phyloP scores from a whole-genome alignment of 1,140 invertebrate species.

The Oryctes rhinoceros region DNA sequence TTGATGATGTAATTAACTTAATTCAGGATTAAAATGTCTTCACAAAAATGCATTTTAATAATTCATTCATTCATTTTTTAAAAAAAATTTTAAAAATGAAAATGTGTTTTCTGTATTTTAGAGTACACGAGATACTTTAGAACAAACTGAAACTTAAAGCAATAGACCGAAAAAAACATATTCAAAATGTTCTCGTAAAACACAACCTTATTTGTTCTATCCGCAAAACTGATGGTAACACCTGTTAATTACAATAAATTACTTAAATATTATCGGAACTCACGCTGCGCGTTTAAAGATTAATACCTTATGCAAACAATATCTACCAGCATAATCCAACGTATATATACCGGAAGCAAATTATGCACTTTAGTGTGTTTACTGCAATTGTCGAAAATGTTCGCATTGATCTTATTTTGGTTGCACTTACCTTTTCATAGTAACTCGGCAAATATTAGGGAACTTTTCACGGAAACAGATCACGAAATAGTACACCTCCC shows the following conservation, averaged over 20 bases:
- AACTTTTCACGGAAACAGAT: neutral
- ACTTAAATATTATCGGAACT: neutral
- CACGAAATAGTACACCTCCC: conserved; percentile 46
- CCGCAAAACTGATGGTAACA: conserved; percentile 24
- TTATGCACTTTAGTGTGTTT: conserved; percentile 8
- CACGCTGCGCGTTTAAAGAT: neutral
- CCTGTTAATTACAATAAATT: conserved; percentile 9
- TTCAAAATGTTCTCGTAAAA: no score
- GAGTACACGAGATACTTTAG: no score
- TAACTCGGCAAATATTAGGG: neutral
- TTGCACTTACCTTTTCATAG: neutral
- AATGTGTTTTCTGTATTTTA: no score
- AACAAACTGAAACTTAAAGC: no score
- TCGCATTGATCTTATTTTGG: neutral
- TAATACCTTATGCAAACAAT: neutral
- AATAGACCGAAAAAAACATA: no score
- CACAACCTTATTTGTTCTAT: neutral
- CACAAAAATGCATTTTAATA: no score
- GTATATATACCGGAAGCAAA: neutral
- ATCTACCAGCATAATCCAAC: conserved; percentile 18
- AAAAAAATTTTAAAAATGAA: no score
- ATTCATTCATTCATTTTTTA: no score
- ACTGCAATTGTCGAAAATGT: conserved; percentile 11
- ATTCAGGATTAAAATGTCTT: no score
- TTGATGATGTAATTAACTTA: no score